Base-by-base conservation (phyloP, 2,113 vertebrate species). In the Oncorhynchus nerka region DNA sequence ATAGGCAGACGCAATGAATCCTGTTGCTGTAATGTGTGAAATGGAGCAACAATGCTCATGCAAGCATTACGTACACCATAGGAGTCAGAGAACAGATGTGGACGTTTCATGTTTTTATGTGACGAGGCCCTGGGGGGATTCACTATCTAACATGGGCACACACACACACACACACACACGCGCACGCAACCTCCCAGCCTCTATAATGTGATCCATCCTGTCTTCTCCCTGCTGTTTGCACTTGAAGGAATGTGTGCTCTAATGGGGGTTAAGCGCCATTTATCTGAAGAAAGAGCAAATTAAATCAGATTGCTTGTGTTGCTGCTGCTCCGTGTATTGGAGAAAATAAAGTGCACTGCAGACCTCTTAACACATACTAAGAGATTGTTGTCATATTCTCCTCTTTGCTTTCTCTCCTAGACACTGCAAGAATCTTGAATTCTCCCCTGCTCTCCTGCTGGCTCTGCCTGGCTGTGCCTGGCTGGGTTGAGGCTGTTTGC, bases 201-300 rank as follows among this genome's bases (percentile, higher is more conserved):
- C 73, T 81, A 71, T 77, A 49, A 79, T 75, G 70, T 73, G 13
- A 15, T 64, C 68, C 73, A 62, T 79, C 20, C n/a, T 9, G 66
- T 76, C 75, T 77, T 26, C 12, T 67, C 66, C 70, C 59, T 64
- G 68, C 80, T 83, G 59, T 48, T 84, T 78, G 69, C 79, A 83
- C 55, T 49, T 45, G 51, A 4, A 16, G 72, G 71, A 30, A 30
- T 70, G 66, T 69, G 81, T 69, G 81, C 77, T 45, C 72, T 69
- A 45, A 73, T 73, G 67, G 80, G 65, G 62, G 74, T 81, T 84
- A 73, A 84, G 71, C 75, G 75, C 45, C 59, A 68, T 84, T 87
- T 78, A 85, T 62, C 76, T 62, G 45, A 74, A 79, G 66, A 78
- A 67, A 71, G 51, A 75, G 68, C 4, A 48, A 77, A 79, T 34